Conservation (phyloP, 23 tunicate genomes). For the Halocynthia roretzi region DNA sequence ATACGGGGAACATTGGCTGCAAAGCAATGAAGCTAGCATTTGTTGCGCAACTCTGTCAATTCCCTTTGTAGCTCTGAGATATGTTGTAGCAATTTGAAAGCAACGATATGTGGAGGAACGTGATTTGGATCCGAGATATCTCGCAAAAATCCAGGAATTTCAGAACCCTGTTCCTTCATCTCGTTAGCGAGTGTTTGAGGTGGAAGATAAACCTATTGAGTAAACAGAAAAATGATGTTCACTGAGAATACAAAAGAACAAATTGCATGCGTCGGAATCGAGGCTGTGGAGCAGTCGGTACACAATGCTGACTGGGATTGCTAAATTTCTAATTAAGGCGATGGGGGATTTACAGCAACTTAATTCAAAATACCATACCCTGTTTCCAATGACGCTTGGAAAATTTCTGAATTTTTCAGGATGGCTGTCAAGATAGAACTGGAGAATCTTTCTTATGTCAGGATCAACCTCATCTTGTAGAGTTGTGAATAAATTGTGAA, state of each 20-base stretch:
- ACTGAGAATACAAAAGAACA: neutral
- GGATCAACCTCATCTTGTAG: slow-evolving; percentile 40
- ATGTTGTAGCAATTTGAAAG: slow-evolving; percentile 43
- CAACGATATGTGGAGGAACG: slow-evolving; percentile 65
- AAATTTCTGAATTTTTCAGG: slow-evolving; percentile 54
- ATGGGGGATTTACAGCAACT: neutral
- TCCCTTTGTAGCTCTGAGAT: slow-evolving; percentile 35
- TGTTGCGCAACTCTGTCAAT: too few relatives aligned
- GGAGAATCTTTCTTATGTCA: slow-evolving; percentile 32
- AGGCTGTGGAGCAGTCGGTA: too few relatives aligned
- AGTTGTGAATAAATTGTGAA: slow-evolving; percentile 33
- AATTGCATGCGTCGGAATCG: neutral
- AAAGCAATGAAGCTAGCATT: too few relatives aligned
- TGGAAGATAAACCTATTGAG: slow-evolving; percentile 41
- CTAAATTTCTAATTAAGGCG: neutral
- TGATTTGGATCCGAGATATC: slow-evolving; percentile 68
- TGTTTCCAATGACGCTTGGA: slow-evolving; percentile 74
- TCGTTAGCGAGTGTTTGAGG: slow-evolving; percentile 56
- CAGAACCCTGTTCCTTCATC: slow-evolving; percentile 24
- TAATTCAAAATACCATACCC: slow-evolving; percentile 14
- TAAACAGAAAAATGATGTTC: neutral
- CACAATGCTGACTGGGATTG: too few relatives aligned
- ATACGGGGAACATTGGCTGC: too few relatives aligned
- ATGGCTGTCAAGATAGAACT: slow-evolving; percentile 51
- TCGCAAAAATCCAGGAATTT: slow-evolving; percentile 53